Percentiles rank a stretch among this genome's conserved stretches.
phyloP scores from a whole-genome alignment of 2,113 vertebrate genomes.

The Aplodontia rufa region DNA sequence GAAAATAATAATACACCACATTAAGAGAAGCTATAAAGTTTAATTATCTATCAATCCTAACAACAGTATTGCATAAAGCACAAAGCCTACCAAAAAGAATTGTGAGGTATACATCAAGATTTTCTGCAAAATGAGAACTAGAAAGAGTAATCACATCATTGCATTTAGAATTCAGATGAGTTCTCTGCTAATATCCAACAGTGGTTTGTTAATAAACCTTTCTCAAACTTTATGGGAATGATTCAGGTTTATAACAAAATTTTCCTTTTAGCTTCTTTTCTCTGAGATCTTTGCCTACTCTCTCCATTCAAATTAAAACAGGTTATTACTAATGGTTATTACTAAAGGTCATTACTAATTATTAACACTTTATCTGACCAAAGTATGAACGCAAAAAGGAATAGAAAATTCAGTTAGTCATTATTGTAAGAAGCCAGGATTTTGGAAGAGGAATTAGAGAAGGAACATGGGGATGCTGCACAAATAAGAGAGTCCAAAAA shows the following conservation, averaged over 20 bases:
- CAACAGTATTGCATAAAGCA: neutral
- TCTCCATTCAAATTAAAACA: neutral
- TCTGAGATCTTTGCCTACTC: fast-evolving
- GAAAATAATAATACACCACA: neutral
- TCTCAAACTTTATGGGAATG: neutral
- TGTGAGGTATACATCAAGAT: neutral
- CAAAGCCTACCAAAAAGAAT: neutral
- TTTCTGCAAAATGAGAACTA: neutral
- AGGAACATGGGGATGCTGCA: neutral
- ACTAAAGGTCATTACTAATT: too few species aligned
- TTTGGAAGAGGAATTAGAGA: neutral
- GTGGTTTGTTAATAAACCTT: neutral
- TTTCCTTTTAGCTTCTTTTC: neutral
- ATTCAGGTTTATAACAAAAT: neutral
- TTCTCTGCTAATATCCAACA: neutral
- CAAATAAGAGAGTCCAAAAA: neutral
- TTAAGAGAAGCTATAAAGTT: neutral
- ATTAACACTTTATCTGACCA: neutral
- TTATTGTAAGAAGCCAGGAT: neutral
- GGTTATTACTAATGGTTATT: neutral
- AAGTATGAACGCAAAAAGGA: neutral
- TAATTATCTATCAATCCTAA: neutral
- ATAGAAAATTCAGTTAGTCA: neutral
- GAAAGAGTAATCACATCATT: neutral
- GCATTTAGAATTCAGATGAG: neutral